phyloP scores from a whole-genome alignment of 2,113 vertebrate species.

The Thunnus maccoyii region DNA sequence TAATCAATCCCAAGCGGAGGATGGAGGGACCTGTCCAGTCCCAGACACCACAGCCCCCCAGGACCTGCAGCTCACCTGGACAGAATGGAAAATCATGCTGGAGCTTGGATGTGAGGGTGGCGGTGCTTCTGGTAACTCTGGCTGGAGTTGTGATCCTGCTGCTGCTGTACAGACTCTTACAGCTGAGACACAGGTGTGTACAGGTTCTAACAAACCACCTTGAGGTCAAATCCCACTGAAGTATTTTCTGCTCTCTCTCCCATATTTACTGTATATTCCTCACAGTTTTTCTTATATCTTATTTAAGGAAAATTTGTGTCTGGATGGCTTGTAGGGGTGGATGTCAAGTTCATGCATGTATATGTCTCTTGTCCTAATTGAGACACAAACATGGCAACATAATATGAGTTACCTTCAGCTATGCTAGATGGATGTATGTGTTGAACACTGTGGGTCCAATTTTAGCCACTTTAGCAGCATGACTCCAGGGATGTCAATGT shows the following conservation, averaged over 20 bases:
- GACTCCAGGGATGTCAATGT: too few relatives aligned
- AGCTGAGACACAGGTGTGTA: slow-evolving; percentile 78
- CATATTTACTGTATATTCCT: too few relatives aligned
- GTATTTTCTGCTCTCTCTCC: not conserved
- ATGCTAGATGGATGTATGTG: too few relatives aligned
- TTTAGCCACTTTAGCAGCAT: too few relatives aligned
- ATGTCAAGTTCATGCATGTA: not conserved
- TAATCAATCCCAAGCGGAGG: slow-evolving; percentile 39
- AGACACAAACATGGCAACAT: too few relatives aligned
- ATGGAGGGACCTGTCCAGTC: slow-evolving; percentile 46
- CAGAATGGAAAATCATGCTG: slow-evolving; percentile 59
- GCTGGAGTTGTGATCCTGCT: slow-evolving; percentile 79
- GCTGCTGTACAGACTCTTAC: slow-evolving; percentile 79
- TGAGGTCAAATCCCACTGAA: not conserved
- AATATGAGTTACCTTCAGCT: too few relatives aligned
- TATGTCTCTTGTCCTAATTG: too few relatives aligned
- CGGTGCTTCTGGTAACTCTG: slow-evolving; percentile 72
- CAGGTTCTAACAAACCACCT: not conserved
- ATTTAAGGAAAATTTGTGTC: not conserved
- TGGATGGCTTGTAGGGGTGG: not conserved
- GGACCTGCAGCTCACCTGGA: slow-evolving; percentile 57
- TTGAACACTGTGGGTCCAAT: too few relatives aligned
- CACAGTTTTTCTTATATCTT: not conserved
- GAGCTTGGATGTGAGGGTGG: slow-evolving; percentile 70
- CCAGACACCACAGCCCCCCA: slow-evolving; percentile 47